Base-by-base conservation (phyloP, 2,113 vertebrate species). In the Cyprinodon variegatus region DNA sequence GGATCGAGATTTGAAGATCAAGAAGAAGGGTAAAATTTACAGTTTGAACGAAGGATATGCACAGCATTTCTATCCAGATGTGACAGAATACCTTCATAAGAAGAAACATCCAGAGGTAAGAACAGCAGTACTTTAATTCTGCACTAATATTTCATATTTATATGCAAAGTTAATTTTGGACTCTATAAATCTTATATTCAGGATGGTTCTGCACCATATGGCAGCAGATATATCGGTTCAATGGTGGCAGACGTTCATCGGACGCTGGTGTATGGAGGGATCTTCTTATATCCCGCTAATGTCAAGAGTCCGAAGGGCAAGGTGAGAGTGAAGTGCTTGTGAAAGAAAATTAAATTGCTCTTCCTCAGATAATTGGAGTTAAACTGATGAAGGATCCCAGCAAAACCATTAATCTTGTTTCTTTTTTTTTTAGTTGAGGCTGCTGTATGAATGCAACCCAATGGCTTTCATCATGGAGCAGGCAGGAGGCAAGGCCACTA, bases 221-320 rank as follows among this genome's bases (percentile, higher is more conserved):
- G 97, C 9, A 96, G 95, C 4, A 93, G 97, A 60, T 99, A 99
- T 1, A 92, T 99, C 70, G 98, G 98, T 4, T 99, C 98, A 40
- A 99, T 99, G 97, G 98, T 99, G 3, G 98, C 98, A 10, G 97
- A 99, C 40, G 96, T 98, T 40, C 97, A 99, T 86, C 95, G 97
- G 63, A 99, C 97, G 0, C 89, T 99, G 85, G 96, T 99, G 9
- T 99, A 99, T 3, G 98, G 98, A 86, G 98, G 97, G 50, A 97
- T 99, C 91, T 99, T 99, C 87, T 78, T 99, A 82, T 99, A 99
- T 78, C 97, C 97, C 1, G 97, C 97, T 12, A 99, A 99, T 84
- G 92, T 93, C 86, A 98, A 97, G 88, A 99, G 95, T 77, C 98
- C 97, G 4, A 97, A 94, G 63, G 98, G 97, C 88, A 98, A 99